phyloP scores from a whole-genome alignment of 2,113 vertebrate genomes.

The Acrocephalus kingi region DNA sequence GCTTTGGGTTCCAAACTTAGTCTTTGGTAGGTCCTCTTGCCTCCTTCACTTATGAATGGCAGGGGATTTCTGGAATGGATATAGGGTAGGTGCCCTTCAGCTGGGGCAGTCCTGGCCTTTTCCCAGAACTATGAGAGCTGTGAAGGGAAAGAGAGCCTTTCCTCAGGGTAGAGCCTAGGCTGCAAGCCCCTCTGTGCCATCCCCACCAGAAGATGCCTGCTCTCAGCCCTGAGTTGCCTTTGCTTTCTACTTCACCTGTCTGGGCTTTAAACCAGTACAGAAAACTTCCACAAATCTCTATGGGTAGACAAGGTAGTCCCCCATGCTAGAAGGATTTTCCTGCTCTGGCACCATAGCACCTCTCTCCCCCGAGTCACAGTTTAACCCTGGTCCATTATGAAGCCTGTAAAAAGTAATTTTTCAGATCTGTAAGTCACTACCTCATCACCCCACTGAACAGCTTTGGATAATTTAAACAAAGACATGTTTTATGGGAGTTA shows the following conservation, averaged over 20 bases:
- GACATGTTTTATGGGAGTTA: not conserved
- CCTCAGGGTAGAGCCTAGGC: not conserved
- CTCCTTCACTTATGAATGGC: not conserved
- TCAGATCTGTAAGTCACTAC: not conserved
- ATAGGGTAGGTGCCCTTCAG: not conserved
- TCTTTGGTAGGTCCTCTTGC: not conserved
- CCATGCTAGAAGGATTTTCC: rapidly evolving
- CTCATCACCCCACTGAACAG: not conserved
- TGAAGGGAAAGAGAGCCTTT: not conserved
- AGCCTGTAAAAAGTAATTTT: not conserved
- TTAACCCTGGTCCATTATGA: not conserved
- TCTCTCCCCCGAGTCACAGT: not conserved
- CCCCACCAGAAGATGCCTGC: not conserved
- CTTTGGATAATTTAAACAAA: not conserved
- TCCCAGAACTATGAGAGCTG: not conserved
- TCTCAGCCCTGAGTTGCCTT: not conserved
- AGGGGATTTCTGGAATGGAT: not conserved
- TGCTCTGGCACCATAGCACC: not conserved
- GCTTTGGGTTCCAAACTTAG: not conserved
- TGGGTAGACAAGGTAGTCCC: not conserved
- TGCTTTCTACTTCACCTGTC: not conserved
- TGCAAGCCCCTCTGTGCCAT: not conserved
- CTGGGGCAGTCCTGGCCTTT: not conserved
- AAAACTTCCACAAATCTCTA: not conserved
- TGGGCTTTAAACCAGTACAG: not conserved